Evolutionary conservation across 2,888 invertebrate genomes (phyloP), one percentile per base, ranked within the genome.

Genomic region (Acrobasis consociella): DNA sequence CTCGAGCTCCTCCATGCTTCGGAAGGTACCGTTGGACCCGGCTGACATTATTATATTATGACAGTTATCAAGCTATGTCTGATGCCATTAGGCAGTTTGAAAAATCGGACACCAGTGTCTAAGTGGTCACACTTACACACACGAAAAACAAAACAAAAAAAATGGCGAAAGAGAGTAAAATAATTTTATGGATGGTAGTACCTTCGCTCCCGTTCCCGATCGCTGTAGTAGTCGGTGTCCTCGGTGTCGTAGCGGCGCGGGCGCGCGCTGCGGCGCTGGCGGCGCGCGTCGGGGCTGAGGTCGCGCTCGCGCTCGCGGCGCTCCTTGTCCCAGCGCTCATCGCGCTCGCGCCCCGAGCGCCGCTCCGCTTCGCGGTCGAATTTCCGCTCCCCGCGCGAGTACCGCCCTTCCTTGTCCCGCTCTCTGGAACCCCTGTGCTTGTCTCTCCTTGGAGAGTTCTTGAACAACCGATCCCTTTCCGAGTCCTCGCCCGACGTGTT

Each of bases 221-320:
- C 95, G 73, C 95, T 95, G 79, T 94, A 95, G 82, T 94, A 95
- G 80, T 95, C 94, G 3, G 94, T 94, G 72, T 95, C 95, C 64
- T 95, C 95, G 0, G 94, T 93, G 68, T 95, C 95, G 79, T 95
- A 95, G 62, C 93, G 83, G 62, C 87, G 91, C 67, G 88, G 85
- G 63, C 90, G 84, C 42, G 80, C 77, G 72, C 85, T 80, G 70
- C 90, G 91, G 42, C 91, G 81, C 60, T 74, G 76, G 1, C 83
- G 77, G 38, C 88, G 80, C 61, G 78, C 68, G 42, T 84, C 87
- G 15, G 87, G 87, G 67, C 87, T 86, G n/a, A 76, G 81, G 64
- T 85, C 87, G 3, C 87, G 82, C 70, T 74, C 81, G 72, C 77
- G 70, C 51, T 79, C 80, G 67, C 86, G 72, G 72, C 81, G 82